Evolutionary conservation across 2,113 vertebrate species (phyloP), one percentile per base, ranked within the genome.

Genomic region (Caloenas nicobarica): DNA sequence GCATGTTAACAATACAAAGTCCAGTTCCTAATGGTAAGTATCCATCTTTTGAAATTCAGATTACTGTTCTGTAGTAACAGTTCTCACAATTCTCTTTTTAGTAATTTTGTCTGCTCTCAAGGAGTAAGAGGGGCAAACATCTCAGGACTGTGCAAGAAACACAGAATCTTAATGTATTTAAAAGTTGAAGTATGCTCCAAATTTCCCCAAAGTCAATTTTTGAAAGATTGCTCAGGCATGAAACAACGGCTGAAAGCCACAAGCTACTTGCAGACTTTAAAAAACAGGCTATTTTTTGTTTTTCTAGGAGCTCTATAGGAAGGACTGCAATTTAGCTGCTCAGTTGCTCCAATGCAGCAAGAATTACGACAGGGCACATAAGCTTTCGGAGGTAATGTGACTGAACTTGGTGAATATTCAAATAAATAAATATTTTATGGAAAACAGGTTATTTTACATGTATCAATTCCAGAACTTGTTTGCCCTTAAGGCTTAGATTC

Each of bases 301-400:
- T 94, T 98, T 97, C 34, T 96, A 99, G 99, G 99, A 99, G 73
- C 97, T 99, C 93, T 99, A 99, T 97, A 99, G 99, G 96, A 99
- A 99, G 97, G 99, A 99, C 98, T 99, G 99, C 98, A 99, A 98
- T 96, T 98, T 99, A 96, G 99, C 99, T 44, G 99, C 99, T 92
- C 99, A 99, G 97, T 98, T 99, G 97, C 98, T 99, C 96, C 99
- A 99, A 94, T 99, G 99, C 98, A 98, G 98, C 98, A 99, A 99
- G 98, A 98, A 98, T 95, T 98, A 99, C 89, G 98, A 99, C 98
- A 98, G 98, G 98, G 98, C 96, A 79, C 98, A 98, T 96, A 99
- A 99, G 96, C 98, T 99, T 97, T 99, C 99, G 12, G 99, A 99
- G 99, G 99, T 99, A 98, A 99, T 4, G 88, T 81, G 87, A 92